Evolutionary conservation across 1,140 invertebrate species (phyloP), one percentile per base, ranked within the genome.

Genomic region (Euura lappo): DNA sequence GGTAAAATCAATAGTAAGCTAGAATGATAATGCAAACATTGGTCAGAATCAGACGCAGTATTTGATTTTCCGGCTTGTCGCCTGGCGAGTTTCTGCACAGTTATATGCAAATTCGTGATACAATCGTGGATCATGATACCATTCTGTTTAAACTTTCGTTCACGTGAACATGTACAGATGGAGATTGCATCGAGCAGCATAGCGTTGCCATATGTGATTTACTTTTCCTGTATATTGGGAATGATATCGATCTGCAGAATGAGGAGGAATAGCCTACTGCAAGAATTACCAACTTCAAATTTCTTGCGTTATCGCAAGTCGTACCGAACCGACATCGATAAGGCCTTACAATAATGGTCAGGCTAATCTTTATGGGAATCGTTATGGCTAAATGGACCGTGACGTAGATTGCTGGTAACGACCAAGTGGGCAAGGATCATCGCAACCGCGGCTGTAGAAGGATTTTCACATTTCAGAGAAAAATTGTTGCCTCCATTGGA

Each of bases 301-400:
- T 28, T 28, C 28, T 28, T 28, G 28, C 28, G 28, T 28, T 28
- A 28, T 28, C 28, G 28, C 28, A 28, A 28, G 28, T 28, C 28
- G 28, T 28, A 28, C 28, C 8, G 8, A 64, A 64, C 1, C 13
- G 13, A 44, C 66, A 42, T 68, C 66, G 66, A 68, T 68, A 68
- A 68, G 66, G 66, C 66, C 8, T 68, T 68, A 68, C 66, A 68
- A 68, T 68, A 68, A 68, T 5, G 66, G 66, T 44, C 8, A 68
- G 66, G 44, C 66, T 68, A 68, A 68, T 68, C 66, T 68, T 68
- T 68, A n/a, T 68, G 66, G 66, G 66, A 42, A 28, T 68, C 66
- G 66, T 68, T 68, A 28, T 68, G 66, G 66, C 11, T 10, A 2
- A 68, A 68, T 68, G 66, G 66, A 68, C 66, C 7, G 66, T 28